Evolutionary conservation across 2,888 invertebrate genomes (phyloP), one percentile per base, ranked within the genome.

Genomic region (Sicus ferrugineus): DNA sequence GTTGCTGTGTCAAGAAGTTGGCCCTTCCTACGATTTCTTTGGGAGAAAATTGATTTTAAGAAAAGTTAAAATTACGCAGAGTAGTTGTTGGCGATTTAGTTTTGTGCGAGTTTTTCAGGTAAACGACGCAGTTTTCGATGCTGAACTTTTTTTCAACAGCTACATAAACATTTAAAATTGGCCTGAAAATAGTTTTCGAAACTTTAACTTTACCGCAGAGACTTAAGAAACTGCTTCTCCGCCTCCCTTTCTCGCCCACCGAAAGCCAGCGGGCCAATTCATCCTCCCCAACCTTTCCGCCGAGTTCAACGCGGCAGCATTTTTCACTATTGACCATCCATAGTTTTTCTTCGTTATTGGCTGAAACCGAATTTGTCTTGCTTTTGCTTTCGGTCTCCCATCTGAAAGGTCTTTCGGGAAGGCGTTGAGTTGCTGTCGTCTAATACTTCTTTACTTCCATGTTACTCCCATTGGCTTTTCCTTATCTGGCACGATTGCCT

Each of bases 21-120:
- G 19, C 11, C 38, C 38, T 34, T 34, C 34, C 23, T 30, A 31
- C 31, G 26, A 54, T 65, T 54, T 54, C 54, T 38, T 65, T 65
- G 31, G 54, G 23, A 23, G 54, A 54, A 54, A 65, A 65, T 65
- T 65, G 54, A 54, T 65, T 65, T 54, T 23, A 34, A 65, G 65
- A 38, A 61, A 23, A 61, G 26, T 61, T 61, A 16, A 26, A 61
- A 61, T 42, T 38, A 61, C 61, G 61, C 21, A 61, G 42, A 61
- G 61, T 61, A 61, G 61, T 38, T 61, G 42, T n/a, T 42, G 61
- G 38, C 14, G 42, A 14, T 14, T 26, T 42, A 58, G 58, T 14
- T 31, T 58, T 31, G 30, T 23, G 6, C n/a, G 30, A 38, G n/a
- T 23, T 42, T 26, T 2, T 11, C 5, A 42, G 34, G 38, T 42